Percentiles rank a stretch among this genome's conserved stretches.
These are phyloP conservation scores for Epizoanthus illoricatus DNA, from an alignment of 92 coral and sea anemone species.

Conservation along the genomic window DNA sequence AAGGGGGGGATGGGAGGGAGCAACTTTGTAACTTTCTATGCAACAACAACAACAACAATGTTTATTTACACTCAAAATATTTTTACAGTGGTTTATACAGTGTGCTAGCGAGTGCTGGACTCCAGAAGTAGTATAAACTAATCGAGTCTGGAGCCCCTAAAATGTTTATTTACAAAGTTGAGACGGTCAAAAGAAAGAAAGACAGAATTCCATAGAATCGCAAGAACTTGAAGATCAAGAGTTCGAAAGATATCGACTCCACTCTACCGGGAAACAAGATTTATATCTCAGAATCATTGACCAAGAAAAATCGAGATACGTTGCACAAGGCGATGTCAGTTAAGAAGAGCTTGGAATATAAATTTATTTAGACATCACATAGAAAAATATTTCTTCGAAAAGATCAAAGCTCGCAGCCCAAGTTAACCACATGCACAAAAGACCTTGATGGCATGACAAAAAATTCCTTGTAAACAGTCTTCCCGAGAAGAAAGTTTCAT, in stretches of 20 bases:
- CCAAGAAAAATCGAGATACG: neutral
- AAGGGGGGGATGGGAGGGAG: neutral
- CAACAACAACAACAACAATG: too few species aligned
- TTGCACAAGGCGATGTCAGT: neutral
- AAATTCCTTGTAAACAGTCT: too few species aligned
- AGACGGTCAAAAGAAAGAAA: too few species aligned
- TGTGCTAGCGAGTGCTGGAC: too few species aligned
- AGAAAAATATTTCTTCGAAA: neutral
- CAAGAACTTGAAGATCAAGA: neutral
- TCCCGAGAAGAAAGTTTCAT: too few species aligned
- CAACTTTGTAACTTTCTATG: too few species aligned
- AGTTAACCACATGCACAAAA: neutral
- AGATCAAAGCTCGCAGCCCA: constrained; percentile 1
- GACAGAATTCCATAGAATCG: too few species aligned
- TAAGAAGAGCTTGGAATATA: neutral
- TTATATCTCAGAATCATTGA: neutral
- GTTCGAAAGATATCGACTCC: neutral
- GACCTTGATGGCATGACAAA: constrained; percentile 11
- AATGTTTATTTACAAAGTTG: too few species aligned
- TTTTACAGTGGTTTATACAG: too few species aligned
- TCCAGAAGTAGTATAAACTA: too few species aligned
- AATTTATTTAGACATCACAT: constrained; percentile 7
- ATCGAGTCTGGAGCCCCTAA: too few species aligned
- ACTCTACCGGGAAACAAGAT: neutral
- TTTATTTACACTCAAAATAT: too few species aligned